Conservation (phyloP, 2,113 vertebrate genomes). For the Lampris megalopsis region DNA sequence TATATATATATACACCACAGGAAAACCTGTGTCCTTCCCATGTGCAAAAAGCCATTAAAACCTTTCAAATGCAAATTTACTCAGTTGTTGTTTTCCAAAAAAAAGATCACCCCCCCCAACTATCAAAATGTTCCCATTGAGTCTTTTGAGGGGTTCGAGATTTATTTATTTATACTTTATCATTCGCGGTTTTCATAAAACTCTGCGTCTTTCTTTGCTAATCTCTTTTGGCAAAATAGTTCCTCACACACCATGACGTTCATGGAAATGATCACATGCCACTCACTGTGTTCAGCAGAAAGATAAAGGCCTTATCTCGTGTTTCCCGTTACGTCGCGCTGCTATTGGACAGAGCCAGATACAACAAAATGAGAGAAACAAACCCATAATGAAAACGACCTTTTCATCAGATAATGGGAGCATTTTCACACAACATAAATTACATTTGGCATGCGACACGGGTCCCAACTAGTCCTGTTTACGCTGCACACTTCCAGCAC, state of each 20-base stretch:
- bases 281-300: conserved; percentile 48
- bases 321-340: conserved; percentile 26
- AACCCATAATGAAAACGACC: conserved; percentile 2
- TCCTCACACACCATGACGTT: conserved; percentile 9
- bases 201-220: neutral
- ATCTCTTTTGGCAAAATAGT: conserved; percentile 23
- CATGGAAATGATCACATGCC: conserved; percentile 39
- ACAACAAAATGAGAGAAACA: conserved; percentile 50
- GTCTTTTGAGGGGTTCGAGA: neutral
- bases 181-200: too few relatives aligned
- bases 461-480: conserved; percentile 11
- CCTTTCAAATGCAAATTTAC: neutral
- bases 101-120: neutral
- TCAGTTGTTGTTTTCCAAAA: neutral
- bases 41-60: neutral
- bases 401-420: conserved; percentile 55
- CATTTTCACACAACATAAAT: conserved; percentile 40
- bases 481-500: too few relatives aligned
- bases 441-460: neutral
- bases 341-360: conserved; percentile 31
- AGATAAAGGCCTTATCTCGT: conserved; percentile 54
- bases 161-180: neutral
- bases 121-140: neutral
- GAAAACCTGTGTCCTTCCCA: conserved; percentile 2
- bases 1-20: neutral